Evolutionary conservation across 2,113 vertebrate species (phyloP), one percentile per base, ranked within the genome.

Genomic region (Cryptoleucopteryx plumbea): DNA sequence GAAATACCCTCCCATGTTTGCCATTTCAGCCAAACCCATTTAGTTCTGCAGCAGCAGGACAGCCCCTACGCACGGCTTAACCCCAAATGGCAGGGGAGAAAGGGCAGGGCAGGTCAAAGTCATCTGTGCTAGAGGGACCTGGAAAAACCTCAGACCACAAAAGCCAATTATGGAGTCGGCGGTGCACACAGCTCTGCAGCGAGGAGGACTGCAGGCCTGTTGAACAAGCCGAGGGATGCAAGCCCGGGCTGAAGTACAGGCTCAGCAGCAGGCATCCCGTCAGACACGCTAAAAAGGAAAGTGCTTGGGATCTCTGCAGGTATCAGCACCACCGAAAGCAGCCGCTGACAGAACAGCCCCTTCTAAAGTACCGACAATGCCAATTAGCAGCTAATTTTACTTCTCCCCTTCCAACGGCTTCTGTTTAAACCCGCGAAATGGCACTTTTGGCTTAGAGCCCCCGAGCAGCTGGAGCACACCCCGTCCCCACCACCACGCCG

Each of bases 51-150:
- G 70, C 47, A 59, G 68, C 38, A 61, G 31, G 17, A 11, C 50
- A 21, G 13, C 11, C 4, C 0, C 40, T 6, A 29, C 70, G 31
- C 3, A 23, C 0, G 12, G 50, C 32, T 4, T 17, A 20, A 26
- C 38, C 32, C 8, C 52, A 68, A 22, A n/a, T 0, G 12, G 7
- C 48, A 40, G 0, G 0, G 25, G 13, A 29, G 40, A 47, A 63
- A 50, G 31, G 32, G 56, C 71, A 40, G 16, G 7, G 10, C 31
- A 42, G 31, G 16, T 11, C 50, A 81, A 16, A 3, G 2, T 2
- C 59, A 10, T 1, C 29, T 52, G 8, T 43, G 23, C 23, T 38
- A 72, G 36, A 65, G 36, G 6, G 68, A 40, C 40, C 23, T 17
- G 61, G n/a, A 71, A 53, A 74, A 82, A 15, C 16, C 42, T 32